Percentiles rank a stretch among this genome's conserved stretches.
Evolutionary conservation across 1,140 invertebrate genomes (phyloP).

Genomic region (Parasteatoda tepidariorum): DNA sequence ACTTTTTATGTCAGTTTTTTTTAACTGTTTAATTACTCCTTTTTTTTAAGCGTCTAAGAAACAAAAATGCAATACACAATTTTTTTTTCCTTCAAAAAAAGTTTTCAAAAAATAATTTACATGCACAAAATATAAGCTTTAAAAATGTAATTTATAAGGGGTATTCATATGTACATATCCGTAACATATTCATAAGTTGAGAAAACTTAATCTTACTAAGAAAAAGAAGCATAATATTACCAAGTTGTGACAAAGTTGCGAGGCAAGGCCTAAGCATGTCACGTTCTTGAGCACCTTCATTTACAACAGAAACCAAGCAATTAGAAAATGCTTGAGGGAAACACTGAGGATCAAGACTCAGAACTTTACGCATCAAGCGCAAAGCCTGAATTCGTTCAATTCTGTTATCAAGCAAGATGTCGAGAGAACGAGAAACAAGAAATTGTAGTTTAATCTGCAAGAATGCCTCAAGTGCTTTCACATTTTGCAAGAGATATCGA

Average conservation of each 20-base stretch:
- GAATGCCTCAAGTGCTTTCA: conserved; percentile 81
- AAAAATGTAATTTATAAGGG: too few species aligned
- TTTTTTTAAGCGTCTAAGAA: too few species aligned
- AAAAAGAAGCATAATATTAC: too few species aligned
- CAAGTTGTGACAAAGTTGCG: conserved; percentile 85
- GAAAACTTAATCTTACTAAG: too few species aligned
- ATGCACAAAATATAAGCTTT: too few species aligned
- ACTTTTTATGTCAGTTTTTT: too few species aligned
- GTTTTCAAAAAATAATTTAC: too few species aligned
- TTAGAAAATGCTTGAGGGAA: conserved; percentile 77
- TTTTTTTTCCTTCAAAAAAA: too few species aligned
- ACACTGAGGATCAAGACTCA: conserved; percentile 75
- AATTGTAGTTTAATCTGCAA: conserved; percentile 84
- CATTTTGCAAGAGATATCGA: conserved; percentile 82
- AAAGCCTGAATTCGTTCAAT: conserved; percentile 90
- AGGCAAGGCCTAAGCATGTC: conserved; percentile 85
- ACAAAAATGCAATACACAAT: too few species aligned
- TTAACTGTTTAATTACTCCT: too few species aligned
- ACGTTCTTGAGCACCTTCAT: conserved; percentile 78
- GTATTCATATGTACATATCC: too few species aligned
- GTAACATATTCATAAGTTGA: too few species aligned
- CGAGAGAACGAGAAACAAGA: conserved; percentile 81
- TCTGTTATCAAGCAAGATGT: conserved; percentile 84
- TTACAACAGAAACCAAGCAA: conserved; percentile 83
- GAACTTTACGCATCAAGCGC: conserved; percentile 80